Conservation (phyloP, 2,797 vertebrate genomes). For the Brachyalestes nurse region DNA sequence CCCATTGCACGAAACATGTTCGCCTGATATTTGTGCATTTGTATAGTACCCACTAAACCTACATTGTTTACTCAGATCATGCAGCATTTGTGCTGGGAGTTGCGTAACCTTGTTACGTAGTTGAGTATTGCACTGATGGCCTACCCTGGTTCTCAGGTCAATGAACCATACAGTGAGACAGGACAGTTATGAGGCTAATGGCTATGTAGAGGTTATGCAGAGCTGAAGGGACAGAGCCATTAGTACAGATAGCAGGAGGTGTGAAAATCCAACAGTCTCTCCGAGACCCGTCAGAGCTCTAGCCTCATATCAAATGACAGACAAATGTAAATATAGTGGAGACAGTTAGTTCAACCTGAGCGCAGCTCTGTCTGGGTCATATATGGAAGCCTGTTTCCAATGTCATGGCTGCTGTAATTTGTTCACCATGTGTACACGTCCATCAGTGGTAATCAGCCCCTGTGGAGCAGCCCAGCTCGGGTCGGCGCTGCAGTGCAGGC, state of each 20-base stretch:
- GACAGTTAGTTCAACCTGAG: constrained; percentile 59
- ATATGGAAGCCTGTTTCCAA: constrained; percentile 74
- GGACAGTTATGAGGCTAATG: constrained; percentile 39
- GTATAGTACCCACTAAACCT: neutral
- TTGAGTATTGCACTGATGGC: neutral
- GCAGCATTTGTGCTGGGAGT: neutral
- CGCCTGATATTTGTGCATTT: neutral
- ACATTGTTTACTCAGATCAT: neutral
- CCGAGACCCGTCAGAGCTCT: constrained; percentile 62
- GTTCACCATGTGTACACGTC: constrained; percentile 78
- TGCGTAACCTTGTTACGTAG: neutral
- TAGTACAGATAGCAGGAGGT: constrained; percentile 66
- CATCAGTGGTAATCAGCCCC: constrained; percentile 72
- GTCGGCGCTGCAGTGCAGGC: constrained; percentile 61
- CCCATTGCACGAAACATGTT: neutral
- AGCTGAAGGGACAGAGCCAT: constrained; percentile 71
- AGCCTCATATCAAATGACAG: constrained; percentile 68
- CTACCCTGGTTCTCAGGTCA: neutral
- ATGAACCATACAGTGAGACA: constrained; percentile 12
- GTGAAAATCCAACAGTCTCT: constrained; percentile 66
- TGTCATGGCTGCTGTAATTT: constrained; percentile 75
- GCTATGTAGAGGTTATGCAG: constrained; percentile 65
- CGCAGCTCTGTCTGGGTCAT: constrained; percentile 65
- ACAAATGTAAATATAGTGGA: constrained; percentile 77
- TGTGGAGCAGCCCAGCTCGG: constrained; percentile 59